Conservation (phyloP, 2,888 invertebrate species). For the Disparrhopalites patrizii region DNA sequence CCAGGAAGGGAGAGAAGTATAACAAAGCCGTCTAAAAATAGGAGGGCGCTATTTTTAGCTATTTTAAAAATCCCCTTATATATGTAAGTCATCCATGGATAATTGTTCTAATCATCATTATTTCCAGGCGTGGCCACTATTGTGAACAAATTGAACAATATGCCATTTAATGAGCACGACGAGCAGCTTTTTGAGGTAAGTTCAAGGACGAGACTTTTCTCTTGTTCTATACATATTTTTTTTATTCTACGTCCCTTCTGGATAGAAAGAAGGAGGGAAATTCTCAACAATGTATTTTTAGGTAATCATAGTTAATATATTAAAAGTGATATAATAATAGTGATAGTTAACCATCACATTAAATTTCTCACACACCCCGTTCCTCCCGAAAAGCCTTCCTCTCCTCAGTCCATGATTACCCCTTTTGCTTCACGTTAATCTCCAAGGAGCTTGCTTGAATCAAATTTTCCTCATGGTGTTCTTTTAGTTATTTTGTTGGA, state of each 20-base stretch:
- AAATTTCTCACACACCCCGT: no score
- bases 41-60: background rate
- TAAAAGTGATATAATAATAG: background rate
- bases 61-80: background rate
- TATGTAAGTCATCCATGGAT: background rate
- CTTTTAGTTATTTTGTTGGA: no score
- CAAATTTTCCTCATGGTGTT: no score
- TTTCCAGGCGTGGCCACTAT: slow-evolving; percentile 56
- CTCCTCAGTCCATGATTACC: no score
- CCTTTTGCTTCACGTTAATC: no score
- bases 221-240: no score
- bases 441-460: no score
- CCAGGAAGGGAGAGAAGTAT: background rate
- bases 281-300: background rate
- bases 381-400: no score
- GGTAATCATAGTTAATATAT: background rate
- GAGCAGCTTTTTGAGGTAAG: slow-evolving; percentile 58
- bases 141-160: slow-evolving; percentile 55
- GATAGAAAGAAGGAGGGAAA: background rate
- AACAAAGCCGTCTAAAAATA: no score
- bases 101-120: background rate
- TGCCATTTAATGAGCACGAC: slow-evolving; percentile 57
- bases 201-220: no score
- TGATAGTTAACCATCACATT: background rate
- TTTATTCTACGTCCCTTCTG: background rate